A percentile compares a stretch with the other conserved stretches of the same genome.
Evolutionary conservation across 2,113 vertebrate species (phyloP).

Genomic region (Heliornis fulica): DNA sequence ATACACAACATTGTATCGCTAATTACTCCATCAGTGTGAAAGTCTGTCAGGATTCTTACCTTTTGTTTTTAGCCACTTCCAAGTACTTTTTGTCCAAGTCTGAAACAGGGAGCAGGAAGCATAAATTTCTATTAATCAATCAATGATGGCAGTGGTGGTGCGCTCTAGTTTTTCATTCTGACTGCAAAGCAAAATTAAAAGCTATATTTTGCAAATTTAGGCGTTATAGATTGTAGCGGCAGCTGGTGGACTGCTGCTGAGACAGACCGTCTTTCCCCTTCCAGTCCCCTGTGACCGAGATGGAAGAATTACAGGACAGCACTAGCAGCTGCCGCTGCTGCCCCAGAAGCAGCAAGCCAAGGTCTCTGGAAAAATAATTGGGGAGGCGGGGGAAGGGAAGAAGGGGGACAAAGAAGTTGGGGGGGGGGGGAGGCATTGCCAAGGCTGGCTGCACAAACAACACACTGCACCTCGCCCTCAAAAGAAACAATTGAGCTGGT

Average conservation of each 20-base stretch:
- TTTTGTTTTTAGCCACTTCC: constrained; percentile 23
- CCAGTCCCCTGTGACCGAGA: constrained; percentile 61
- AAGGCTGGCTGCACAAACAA: constrained; percentile 3
- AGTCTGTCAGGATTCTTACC: constrained; percentile 5
- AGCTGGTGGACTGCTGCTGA: constrained; percentile 70
- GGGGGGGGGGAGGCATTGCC: neutral
- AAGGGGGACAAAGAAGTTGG: constrained; percentile 42
- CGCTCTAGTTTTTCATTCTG: constrained; percentile 53
- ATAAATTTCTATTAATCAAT: constrained; percentile 58
- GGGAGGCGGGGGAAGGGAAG: constrained; percentile 37
- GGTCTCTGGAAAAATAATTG: constrained; percentile 56
- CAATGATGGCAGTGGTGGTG: constrained; percentile 30
- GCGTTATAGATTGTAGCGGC: constrained; percentile 19
- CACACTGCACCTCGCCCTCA: neutral
- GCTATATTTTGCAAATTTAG: constrained; percentile 61
- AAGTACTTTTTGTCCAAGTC: constrained; percentile 23
- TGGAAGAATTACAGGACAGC: constrained; percentile 67
- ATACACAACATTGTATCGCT: neutral
- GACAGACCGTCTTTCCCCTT: constrained; percentile 54
- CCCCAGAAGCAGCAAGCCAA: constrained; percentile 64
- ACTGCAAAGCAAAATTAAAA: constrained; percentile 66
- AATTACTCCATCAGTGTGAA: neutral
- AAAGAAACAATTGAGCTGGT: constrained; percentile 7
- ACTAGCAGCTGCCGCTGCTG: constrained; percentile 66
- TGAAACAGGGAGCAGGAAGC: neutral